Percentiles rank a stretch among this genome's conserved stretches.
Conservation (phyloP, 2,888 invertebrate species). For the Anthrax anthrax region DNA sequence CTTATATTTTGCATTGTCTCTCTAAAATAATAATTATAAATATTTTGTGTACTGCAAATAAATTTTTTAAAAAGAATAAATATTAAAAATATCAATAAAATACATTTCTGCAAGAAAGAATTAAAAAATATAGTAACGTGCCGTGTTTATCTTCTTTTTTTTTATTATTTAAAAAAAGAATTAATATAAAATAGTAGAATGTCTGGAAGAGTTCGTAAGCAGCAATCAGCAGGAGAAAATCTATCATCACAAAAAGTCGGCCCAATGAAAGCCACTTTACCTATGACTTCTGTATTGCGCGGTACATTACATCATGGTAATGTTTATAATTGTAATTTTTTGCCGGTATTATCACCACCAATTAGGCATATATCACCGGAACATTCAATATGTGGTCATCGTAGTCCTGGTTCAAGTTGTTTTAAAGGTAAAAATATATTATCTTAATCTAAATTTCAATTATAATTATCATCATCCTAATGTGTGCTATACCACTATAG, state of each 20-base stretch:
- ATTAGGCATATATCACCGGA: conserved; percentile 58
- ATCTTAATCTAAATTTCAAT: no score
- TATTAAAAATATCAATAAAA: no score
- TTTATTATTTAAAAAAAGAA: no score
- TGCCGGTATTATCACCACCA: conserved; percentile 19
- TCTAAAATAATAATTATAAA: no score
- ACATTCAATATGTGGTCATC: conserved; percentile 51
- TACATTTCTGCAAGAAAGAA: no score
- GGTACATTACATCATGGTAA: conserved; percentile 20
- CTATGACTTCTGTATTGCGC: conserved; percentile 56
- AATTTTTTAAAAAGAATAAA: no score
- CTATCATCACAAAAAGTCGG: conserved; percentile 36
- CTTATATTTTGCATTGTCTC: no score
- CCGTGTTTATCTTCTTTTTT: no score
- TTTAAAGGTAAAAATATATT: conserved; percentile 45
- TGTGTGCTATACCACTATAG: no score
- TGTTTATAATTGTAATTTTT: conserved; percentile 25
- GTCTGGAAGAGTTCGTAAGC: conserved; percentile 50
- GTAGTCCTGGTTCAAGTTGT: conserved; percentile 53
- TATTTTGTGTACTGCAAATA: no score
- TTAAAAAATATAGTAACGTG: no score
- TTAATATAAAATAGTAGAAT: conserved; percentile 21
- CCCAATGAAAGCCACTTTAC: conserved; percentile 62
- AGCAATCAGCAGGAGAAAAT: conserved; percentile 37
- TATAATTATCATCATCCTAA: no score